These are phyloP conservation scores for Raphicerus campestris DNA, from an alignment of 2,113 vertebrate genomes.

Conservation along the genomic window DNA sequence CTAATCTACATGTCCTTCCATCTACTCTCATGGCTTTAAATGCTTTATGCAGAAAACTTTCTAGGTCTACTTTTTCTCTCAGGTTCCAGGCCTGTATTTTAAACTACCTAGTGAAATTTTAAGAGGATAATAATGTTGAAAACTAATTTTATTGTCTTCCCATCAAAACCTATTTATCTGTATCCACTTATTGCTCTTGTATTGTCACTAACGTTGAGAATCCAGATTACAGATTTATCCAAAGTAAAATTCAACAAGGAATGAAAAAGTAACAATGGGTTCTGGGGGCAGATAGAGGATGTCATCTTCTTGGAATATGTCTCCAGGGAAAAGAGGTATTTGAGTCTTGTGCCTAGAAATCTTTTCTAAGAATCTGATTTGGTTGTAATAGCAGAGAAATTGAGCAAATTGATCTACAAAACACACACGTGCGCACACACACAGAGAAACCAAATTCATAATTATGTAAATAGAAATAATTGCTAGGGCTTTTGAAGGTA, in stretches of 20 bases:
- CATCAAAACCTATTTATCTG: background rate
- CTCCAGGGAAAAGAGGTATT: background rate
- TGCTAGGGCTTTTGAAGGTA: background rate
- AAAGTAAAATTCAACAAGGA: background rate
- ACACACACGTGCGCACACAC: background rate
- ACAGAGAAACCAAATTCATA: background rate
- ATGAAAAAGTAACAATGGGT: background rate
- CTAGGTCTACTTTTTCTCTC: background rate
- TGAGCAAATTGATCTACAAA: background rate
- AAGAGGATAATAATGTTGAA: background rate
- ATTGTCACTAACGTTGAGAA: background rate
- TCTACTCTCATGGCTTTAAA: background rate
- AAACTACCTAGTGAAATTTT: slow-evolving; percentile 20
- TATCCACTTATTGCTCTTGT: background rate
- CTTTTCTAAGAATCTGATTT: background rate
- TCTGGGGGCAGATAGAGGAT: background rate
- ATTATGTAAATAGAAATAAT: background rate
- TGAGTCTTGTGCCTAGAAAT: background rate
- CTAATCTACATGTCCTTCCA: background rate
- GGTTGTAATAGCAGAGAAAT: background rate
- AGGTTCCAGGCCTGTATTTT: background rate
- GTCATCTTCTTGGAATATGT: background rate
- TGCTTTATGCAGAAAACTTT: background rate
- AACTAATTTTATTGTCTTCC: background rate
- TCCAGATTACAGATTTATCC: background rate